phyloP scores from a whole-genome alignment of 2,113 vertebrate genomes.

The Cichladusa arquata region DNA sequence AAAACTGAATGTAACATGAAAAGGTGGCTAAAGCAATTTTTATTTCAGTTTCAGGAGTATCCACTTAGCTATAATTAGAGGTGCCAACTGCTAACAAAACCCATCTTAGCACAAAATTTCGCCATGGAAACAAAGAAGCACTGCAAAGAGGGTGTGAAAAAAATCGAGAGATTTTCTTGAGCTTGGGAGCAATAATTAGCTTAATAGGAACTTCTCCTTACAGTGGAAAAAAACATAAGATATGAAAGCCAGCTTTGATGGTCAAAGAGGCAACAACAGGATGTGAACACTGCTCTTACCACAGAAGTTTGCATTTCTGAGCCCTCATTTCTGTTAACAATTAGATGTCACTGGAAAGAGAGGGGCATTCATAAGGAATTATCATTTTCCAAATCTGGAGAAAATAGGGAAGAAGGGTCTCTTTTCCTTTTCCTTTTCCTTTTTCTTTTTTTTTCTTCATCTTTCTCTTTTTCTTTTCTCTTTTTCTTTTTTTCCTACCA shows the following conservation, averaged over 20 bases:
- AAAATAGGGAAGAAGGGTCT: background rate
- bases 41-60: slow-evolving; percentile 38
- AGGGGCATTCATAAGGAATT: background rate
- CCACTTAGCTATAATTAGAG: slow-evolving; percentile 32
- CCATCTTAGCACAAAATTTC: background rate
- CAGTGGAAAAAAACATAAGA: background rate
- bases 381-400: background rate
- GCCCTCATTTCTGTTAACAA: background rate
- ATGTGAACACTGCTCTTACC: background rate
- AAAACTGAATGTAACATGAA: background rate
- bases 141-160: slow-evolving; percentile 5
- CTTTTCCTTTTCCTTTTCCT: no score
- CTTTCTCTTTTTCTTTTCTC: no score
- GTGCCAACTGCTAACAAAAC: slow-evolving; percentile 11
- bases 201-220: slow-evolving; percentile 9
- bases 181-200: background rate
- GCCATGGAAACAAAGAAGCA: slow-evolving; percentile 33
- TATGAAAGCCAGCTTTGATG: background rate
- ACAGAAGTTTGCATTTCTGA: background rate
- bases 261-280: background rate
- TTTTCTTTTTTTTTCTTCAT: no score
- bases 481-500: background rate
- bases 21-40: slow-evolving; percentile 26
- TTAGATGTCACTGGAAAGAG: background rate
- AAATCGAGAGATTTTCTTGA: background rate